Conservation (phyloP, 2,888 invertebrate species). For the Colostygia pectinataria region DNA sequence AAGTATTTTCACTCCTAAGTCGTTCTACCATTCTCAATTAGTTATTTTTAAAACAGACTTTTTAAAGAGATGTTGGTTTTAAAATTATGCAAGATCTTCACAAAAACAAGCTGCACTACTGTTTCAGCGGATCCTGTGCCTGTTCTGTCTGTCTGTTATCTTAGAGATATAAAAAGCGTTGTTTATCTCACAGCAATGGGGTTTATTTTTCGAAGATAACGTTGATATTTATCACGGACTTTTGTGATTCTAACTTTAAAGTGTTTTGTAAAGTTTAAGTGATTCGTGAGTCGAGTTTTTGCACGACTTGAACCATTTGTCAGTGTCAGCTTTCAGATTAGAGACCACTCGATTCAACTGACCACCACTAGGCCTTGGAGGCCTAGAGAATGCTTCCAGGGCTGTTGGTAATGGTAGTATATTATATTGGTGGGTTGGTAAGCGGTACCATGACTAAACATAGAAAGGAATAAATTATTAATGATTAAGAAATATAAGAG, state of each 20-base stretch:
- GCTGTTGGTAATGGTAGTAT: no score
- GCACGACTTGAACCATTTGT: slow-evolving; percentile 18
- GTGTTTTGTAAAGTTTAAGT: slow-evolving; percentile 27
- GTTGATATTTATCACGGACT: slow-evolving; percentile 28
- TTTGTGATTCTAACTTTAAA: slow-evolving; percentile 24
- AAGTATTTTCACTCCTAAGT: no score
- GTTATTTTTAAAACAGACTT: no score
- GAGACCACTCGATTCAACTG: neutral
- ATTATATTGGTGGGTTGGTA: no score
- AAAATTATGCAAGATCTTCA: no score
- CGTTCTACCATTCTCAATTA: no score
- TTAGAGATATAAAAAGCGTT: slow-evolving; percentile 27
- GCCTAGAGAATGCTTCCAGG: no score
- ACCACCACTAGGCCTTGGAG: no score
- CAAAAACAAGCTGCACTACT: slow-evolving; percentile 11
- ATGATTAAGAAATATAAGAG: no score
- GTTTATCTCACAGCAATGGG: slow-evolving; percentile 31
- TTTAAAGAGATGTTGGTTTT: no score
- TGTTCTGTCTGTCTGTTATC: slow-evolving; percentile 18
- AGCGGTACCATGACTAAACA: no score
- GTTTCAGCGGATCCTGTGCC: neutral
- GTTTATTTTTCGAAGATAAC: slow-evolving; percentile 36
- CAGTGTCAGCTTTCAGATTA: slow-evolving; percentile 10
- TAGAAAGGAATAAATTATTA: no score
- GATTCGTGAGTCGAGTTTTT: slow-evolving; percentile 22